A percentile compares a stretch with the other conserved stretches of the same genome.
These are phyloP conservation scores for Sebastes aleutianus DNA, from an alignment of 2,797 vertebrate species.

Conservation along the genomic window DNA sequence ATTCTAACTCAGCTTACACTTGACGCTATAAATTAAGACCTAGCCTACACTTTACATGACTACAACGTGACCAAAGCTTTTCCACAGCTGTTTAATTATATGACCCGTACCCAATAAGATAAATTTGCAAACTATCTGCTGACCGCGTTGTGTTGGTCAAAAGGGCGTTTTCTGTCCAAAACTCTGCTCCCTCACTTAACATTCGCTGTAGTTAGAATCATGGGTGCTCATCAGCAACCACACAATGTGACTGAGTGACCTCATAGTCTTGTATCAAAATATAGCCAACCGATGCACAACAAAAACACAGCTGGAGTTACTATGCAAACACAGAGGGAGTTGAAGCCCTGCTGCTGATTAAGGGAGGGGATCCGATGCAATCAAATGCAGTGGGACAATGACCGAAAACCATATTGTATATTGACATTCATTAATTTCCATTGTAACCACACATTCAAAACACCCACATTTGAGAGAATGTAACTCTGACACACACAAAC, in stretches of 20 bases:
- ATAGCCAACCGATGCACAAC: constrained; percentile 51
- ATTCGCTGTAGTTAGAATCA: constrained; percentile 52
- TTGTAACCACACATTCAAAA: constrained; percentile 24
- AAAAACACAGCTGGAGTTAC: constrained; percentile 68
- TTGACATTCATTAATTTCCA: constrained; percentile 39
- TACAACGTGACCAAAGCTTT: constrained; percentile 26
- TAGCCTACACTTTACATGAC: constrained; percentile 19
- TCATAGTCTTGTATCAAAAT: constrained; percentile 65
- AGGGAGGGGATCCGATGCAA: not conserved
- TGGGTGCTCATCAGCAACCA: constrained; percentile 67
- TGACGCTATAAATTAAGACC: constrained; percentile 5
- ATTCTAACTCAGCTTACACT: not conserved
- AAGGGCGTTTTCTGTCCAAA: constrained; percentile 59
- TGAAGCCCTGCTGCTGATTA: constrained; percentile 10
- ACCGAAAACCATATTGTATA: not conserved
- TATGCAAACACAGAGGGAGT: constrained; percentile 46
- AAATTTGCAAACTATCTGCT: constrained; percentile 45
- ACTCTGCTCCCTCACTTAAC: constrained; percentile 65
- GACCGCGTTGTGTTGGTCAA: constrained; percentile 60
- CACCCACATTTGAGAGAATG: constrained; percentile 17
- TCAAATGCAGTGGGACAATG: constrained; percentile 19
- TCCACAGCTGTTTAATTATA: constrained; percentile 57
- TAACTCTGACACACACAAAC: not conserved
- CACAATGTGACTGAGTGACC: constrained; percentile 65
- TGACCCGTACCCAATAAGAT: constrained; percentile 51